Evolutionary conservation across 2,797 vertebrate genomes (phyloP).

Genomic region (Octomys mimax): DNA sequence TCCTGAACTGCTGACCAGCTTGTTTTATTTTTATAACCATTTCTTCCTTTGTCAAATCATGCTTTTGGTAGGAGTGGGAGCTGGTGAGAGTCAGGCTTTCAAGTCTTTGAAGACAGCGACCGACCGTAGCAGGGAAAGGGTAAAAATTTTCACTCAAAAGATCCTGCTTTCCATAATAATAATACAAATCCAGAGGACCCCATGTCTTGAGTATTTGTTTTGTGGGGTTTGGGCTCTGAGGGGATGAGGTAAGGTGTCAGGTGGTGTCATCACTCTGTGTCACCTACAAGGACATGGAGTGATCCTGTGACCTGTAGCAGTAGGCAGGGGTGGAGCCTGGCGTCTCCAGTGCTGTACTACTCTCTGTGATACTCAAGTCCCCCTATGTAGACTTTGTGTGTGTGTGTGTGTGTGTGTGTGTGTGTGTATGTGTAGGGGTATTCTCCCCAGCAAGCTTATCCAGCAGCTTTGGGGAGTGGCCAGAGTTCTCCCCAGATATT

Average conservation of each 20-base stretch:
- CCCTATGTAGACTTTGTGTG: not conserved
- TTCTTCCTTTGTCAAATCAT: slow-evolving; percentile 29
- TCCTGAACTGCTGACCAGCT: not conserved
- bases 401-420: too few relatives aligned
- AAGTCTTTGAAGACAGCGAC: not conserved
- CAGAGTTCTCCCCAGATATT: not conserved
- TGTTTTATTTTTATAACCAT: slow-evolving; percentile 14
- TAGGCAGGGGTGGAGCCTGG: not conserved
- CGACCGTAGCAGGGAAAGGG: not conserved
- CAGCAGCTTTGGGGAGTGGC: not conserved
- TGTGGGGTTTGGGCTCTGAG: not conserved
- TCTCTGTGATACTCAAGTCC: too few relatives aligned
- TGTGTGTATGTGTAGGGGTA: not conserved
- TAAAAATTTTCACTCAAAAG: not conserved
- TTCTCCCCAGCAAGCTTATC: not conserved
- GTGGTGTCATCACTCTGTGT: not conserved
- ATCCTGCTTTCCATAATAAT: not conserved
- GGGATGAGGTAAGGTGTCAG: rapidly evolving
- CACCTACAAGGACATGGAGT: not conserved
- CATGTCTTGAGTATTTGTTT: not conserved
- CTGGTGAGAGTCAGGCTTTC: too few relatives aligned
- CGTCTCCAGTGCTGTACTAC: not conserved
- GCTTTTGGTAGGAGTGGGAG: not conserved
- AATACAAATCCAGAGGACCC: rapidly evolving
- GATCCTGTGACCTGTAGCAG: not conserved